These are phyloP conservation scores for Mirounga angustirostris DNA, from an alignment of 2,113 vertebrate genomes.

Conservation along the genomic window DNA sequence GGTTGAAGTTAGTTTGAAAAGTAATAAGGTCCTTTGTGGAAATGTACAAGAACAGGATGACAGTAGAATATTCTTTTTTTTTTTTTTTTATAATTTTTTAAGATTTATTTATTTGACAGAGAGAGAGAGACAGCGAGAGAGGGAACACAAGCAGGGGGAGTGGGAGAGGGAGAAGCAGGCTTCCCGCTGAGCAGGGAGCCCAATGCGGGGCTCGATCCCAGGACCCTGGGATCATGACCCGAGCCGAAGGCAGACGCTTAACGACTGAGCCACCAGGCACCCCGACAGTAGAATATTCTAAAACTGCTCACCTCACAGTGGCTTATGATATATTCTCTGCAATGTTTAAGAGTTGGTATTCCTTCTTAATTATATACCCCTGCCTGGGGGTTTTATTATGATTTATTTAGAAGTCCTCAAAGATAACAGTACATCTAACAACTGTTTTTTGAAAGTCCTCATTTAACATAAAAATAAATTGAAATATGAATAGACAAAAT, in stretches of 20 bases:
- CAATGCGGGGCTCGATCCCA: no score
- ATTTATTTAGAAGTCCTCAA: constrained; percentile 20
- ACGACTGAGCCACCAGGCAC: no score
- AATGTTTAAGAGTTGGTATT: not conserved
- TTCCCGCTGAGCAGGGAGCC: no score
- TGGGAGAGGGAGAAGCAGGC: no score
- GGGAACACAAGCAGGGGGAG: no score
- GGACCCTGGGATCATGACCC: no score
- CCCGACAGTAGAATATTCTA: not conserved
- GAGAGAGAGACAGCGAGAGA: no score
- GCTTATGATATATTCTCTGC: not conserved
- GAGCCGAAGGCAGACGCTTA: no score
- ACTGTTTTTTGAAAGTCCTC: not conserved
- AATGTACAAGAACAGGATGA: not conserved
- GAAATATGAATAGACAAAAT: not conserved
- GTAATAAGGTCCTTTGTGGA: not conserved
- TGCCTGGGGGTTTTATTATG: not conserved
- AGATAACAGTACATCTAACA: not conserved
- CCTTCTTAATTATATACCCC: not conserved
- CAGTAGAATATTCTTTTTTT: not conserved
- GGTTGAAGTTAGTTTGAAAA: not conserved
- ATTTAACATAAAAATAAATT: constrained; percentile 12
- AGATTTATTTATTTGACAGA: no score
- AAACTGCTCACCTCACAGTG: not conserved
- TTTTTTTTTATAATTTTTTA: no score